Evolutionary conservation across 1,140 invertebrate genomes (phyloP).

Genomic region (Nixonia krombeini): DNA sequence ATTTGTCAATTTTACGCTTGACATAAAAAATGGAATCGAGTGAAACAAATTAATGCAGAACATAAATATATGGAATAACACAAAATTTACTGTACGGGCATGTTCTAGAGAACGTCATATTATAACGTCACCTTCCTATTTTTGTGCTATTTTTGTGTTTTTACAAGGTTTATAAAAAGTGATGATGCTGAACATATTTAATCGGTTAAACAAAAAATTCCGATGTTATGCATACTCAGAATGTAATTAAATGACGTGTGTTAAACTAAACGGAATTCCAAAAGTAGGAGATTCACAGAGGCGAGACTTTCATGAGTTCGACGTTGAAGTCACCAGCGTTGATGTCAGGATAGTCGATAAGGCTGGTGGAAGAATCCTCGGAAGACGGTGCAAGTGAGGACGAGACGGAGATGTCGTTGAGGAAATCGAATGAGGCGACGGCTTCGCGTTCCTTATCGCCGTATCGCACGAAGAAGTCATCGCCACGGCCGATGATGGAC

Average conservation of each 20-base stretch:
- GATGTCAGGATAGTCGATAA: constrained; percentile 21
- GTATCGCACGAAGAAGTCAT: constrained; percentile 82
- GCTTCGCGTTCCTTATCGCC: constrained; percentile 84
- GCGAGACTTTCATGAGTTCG: constrained; percentile 53
- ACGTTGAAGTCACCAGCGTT: constrained; percentile 32
- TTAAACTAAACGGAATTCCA: no score
- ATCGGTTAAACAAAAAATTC: neutral
- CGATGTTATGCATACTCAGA: neutral
- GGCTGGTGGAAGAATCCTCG: constrained; percentile 16
- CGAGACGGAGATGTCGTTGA: constrained; percentile 76
- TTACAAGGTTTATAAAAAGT: no score
- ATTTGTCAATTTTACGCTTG: no score
- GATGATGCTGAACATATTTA: no score
- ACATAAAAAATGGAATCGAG: no score
- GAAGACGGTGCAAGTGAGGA: constrained; percentile 51
- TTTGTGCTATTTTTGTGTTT: no score
- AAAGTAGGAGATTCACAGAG: constrained; percentile 33
- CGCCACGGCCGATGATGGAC: constrained; percentile 79
- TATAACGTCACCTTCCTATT: no score
- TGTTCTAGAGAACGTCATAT: no score
- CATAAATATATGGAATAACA: neutral
- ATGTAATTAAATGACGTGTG: no score
- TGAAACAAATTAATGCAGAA: no score
- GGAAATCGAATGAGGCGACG: constrained; percentile 84
- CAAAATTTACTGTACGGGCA: neutral